These are phyloP conservation scores for Gastrophysa polygoni DNA, from an alignment of 2,888 invertebrate species.

Conservation along the genomic window DNA sequence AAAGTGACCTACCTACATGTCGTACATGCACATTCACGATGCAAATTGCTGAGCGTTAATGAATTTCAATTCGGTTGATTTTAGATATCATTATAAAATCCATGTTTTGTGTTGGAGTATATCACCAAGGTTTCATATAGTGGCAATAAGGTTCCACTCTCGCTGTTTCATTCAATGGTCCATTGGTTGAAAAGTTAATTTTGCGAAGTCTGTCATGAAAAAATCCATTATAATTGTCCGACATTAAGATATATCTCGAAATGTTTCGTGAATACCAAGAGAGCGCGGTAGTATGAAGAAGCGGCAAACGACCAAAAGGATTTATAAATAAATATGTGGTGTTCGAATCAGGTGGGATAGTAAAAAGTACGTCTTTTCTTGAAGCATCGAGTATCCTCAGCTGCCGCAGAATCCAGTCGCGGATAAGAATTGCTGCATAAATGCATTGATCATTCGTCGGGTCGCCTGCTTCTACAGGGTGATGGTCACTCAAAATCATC, in stretches of 20 bases:
- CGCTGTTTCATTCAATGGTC: background rate
- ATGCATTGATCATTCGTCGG: constrained; percentile 54
- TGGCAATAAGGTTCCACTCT: too few species aligned
- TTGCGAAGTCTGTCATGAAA: constrained; percentile 13
- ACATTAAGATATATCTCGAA: constrained; percentile 44
- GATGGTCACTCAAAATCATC: background rate
- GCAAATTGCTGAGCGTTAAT: constrained; percentile 17
- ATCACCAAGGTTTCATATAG: too few species aligned
- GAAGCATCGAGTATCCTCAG: constrained; percentile 41
- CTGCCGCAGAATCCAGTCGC: constrained; percentile 53
- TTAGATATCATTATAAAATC: background rate
- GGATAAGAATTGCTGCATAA: constrained; percentile 56
- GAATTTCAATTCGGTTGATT: too few species aligned
- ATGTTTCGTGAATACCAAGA: constrained; percentile 43
- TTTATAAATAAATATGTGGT: constrained; percentile 43
- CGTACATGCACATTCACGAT: constrained; percentile 9
- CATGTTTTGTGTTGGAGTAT: too few species aligned
- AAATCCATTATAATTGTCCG: constrained; percentile 39
- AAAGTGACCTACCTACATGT: constrained; percentile 13
- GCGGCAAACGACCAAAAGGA: constrained; percentile 36
- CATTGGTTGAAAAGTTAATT: constrained; percentile 18
- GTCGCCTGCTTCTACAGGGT: constrained; percentile 39
- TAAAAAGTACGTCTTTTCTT: constrained; percentile 46
- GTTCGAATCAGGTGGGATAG: constrained; percentile 41
- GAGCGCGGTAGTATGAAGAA: constrained; percentile 33